Evolutionary conservation across 2,113 vertebrate species (phyloP).

Genomic region (Kryptolebias marmoratus): DNA sequence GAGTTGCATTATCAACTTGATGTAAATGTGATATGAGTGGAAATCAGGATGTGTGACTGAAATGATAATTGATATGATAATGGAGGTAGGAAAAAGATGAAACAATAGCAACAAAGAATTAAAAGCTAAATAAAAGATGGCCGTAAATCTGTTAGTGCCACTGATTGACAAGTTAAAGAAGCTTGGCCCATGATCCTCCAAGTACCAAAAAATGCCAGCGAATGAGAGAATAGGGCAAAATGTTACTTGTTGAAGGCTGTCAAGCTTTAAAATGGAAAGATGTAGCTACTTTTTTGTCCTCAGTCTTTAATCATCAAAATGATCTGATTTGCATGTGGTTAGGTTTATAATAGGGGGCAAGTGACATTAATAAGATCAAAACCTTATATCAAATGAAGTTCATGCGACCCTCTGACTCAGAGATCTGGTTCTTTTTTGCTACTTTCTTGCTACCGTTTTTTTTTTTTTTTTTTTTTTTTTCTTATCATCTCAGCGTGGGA

Average conservation of each 20-base stretch:
- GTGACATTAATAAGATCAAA: conserved; percentile 72
- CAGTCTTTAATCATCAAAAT: conserved; percentile 53
- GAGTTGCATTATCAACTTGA: conserved; percentile 81
- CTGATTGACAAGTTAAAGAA: conserved; percentile 42
- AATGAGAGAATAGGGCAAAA: conserved; percentile 38
- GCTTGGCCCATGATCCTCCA: neutral
- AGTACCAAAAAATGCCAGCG: conserved; percentile 12
- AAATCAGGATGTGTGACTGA: conserved; percentile 78
- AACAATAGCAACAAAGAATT: conserved; percentile 80
- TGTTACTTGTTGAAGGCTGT: conserved; percentile 32
- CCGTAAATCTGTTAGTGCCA: conserved; percentile 77
- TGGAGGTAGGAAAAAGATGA: conserved; percentile 64
- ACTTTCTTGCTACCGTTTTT: conserved; percentile 8
- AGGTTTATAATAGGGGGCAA: conserved; percentile 65
- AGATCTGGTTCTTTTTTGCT: conserved; percentile 51
- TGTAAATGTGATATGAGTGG: conserved; percentile 79
- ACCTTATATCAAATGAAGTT: conserved; percentile 65
- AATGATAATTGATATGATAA: conserved; percentile 84
- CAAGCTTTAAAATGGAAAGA: conserved; percentile 38
- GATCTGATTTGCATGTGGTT: conserved; percentile 64
- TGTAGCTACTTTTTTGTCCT: conserved; percentile 44
- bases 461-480: neutral
- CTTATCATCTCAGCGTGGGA: conserved; percentile 83
- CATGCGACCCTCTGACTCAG: conserved; percentile 69
- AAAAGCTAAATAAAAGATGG: conserved; percentile 80